These are phyloP conservation scores for Limnephilus lunatus DNA, from an alignment of 2,888 invertebrate species.

Conservation along the genomic window DNA sequence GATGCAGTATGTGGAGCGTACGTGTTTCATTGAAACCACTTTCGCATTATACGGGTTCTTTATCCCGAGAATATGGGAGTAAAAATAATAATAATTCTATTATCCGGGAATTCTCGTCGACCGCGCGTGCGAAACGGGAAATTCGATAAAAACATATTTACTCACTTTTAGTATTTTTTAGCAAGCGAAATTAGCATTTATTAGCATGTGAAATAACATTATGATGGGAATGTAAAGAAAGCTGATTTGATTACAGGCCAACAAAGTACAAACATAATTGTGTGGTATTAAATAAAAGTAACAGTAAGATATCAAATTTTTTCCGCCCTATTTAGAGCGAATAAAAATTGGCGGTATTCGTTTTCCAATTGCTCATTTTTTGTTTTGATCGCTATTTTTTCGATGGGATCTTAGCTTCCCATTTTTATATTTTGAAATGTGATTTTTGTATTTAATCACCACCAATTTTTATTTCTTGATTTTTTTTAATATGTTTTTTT, in stretches of 20 bases:
- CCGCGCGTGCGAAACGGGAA: background rate
- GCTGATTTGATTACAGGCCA: background rate
- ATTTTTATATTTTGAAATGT: too few species aligned
- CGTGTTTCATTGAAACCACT: constrained; percentile 31
- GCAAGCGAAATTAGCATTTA: background rate
- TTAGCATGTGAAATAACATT: background rate
- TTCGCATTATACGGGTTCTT: constrained; percentile 3
- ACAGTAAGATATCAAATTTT: background rate
- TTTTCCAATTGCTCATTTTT: too few species aligned
- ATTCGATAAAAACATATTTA: background rate
- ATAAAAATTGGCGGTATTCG: too few species aligned
- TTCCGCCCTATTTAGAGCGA: too few species aligned
- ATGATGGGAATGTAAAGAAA: background rate
- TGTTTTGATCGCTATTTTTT: too few species aligned
- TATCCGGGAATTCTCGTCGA: background rate
- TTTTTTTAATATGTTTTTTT: too few species aligned
- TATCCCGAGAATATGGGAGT: background rate
- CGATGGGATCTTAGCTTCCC: too few species aligned
- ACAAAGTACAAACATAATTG: background rate
- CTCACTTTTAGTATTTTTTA: background rate
- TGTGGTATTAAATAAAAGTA: background rate
- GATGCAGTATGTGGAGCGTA: constrained; percentile 14
- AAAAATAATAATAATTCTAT: background rate
- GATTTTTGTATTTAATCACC: too few species aligned
- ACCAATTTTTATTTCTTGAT: too few species aligned